Evolutionary conservation across 2,113 vertebrate species (phyloP), one percentile per base, ranked within the genome.

Genomic region (Pterocles burchelli): DNA sequence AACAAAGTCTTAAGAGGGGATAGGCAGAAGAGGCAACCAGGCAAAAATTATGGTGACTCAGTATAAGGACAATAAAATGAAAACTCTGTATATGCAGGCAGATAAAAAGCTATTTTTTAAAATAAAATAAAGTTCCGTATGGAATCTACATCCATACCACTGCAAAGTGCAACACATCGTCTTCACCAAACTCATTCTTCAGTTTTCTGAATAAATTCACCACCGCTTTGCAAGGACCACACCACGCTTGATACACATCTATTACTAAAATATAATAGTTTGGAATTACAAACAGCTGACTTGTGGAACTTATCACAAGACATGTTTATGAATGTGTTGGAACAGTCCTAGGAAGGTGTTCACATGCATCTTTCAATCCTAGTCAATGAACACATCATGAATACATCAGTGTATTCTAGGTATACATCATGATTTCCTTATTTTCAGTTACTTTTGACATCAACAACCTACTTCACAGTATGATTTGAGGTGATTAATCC

Each of bases 201-300:
- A 98, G 34, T 91, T 95, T 98, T 95, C 79, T 96, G 85, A 98
- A 96, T 85, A 98, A 89, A 74, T 61, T 36, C 43, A 94, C 25
- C 49, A 98, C 94, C 46, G 98, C 98, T 98, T 98, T 98, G 96
- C 98, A 98, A 78, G 98, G 98, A 76, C 98, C 98, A 77, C 98
- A 98, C 98, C 98, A 98, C 79, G 97, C 96, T 91, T 97, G 97
- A 81, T 98, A 97, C 29, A 98, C 97, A 54, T 98, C 98, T 48
- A 98, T 96, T 52, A 98, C 98, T 93, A 73, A 61, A 96, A 92
- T 33, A 17, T 9, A 85, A 58, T 48, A 38, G n/a, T 48, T 83
- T 43, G 26, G 71, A 57, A 38, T 94, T 74, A 89, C 6, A 79
- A 33, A 48, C 6, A 59, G 46, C 7, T 59, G 5, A 63, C 24